Evolutionary conservation across 2,888 invertebrate genomes (phyloP).

Genomic region (Agriopis marginaria): DNA sequence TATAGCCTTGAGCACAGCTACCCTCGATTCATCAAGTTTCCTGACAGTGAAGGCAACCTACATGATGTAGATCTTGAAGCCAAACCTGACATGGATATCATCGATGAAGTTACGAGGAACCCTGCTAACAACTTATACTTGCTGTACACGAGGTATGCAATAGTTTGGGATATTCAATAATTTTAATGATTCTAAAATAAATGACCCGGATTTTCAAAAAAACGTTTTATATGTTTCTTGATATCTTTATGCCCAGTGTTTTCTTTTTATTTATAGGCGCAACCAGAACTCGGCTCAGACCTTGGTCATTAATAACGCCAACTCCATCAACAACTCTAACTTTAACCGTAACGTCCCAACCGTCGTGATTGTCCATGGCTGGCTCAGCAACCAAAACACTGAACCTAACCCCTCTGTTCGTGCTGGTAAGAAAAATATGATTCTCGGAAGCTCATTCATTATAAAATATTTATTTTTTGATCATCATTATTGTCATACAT

Average conservation of each 20-base stretch:
- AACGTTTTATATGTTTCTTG: background rate
- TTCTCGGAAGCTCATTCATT: background rate
- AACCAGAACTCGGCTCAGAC: conserved; percentile 54
- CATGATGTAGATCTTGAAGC: conserved; percentile 61
- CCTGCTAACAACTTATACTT: conserved; percentile 59
- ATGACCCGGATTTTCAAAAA: background rate
- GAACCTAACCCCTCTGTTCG: conserved; percentile 60
- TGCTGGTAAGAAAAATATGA: conserved; percentile 49
- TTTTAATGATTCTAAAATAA: too few relatives aligned
- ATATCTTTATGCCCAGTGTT: background rate
- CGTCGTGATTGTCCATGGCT: conserved; percentile 66
- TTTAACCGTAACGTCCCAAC: conserved; percentile 59
- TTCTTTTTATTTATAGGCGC: conserved; percentile 45
- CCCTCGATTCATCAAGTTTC: conserved; percentile 58
- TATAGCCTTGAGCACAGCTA: conserved; percentile 46
- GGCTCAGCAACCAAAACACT: conserved; percentile 60
- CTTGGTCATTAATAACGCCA: conserved; percentile 53
- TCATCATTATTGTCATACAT: too few relatives aligned
- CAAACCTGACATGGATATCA: conserved; percentile 50
- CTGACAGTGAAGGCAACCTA: conserved; percentile 58
- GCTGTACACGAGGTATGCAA: conserved; percentile 59
- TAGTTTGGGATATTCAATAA: background rate
- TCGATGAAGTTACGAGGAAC: conserved; percentile 58
- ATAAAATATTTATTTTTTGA: background rate
- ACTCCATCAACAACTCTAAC: conserved; percentile 60